phyloP scores from a whole-genome alignment of 2,113 vertebrate genomes.

The Piprites chloris region DNA sequence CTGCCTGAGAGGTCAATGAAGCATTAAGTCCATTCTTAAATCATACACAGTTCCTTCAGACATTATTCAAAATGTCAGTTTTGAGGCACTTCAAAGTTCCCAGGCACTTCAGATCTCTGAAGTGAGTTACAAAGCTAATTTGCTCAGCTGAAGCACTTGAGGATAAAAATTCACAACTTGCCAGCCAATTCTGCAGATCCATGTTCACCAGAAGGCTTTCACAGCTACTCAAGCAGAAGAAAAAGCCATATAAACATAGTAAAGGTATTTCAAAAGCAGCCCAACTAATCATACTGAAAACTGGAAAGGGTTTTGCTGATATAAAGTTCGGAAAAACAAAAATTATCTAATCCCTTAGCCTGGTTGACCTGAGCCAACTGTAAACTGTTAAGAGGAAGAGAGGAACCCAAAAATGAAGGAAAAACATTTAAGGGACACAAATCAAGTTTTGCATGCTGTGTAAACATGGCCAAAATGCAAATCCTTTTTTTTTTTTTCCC shows the following conservation, averaged over 20 bases:
- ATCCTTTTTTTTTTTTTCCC: not conserved
- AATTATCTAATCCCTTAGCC: not conserved
- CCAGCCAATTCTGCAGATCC: not conserved
- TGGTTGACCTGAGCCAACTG: not conserved
- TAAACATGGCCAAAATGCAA: not conserved
- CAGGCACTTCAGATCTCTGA: conserved; percentile 14
- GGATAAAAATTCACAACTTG: not conserved
- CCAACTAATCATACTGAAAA: not conserved
- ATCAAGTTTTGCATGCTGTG: not conserved
- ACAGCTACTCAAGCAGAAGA: not conserved
- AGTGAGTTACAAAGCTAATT: conserved; percentile 37
- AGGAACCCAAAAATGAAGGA: not conserved
- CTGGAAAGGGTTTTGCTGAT: not conserved
- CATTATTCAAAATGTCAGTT: conserved; percentile 38
- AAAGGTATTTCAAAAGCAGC: not conserved
- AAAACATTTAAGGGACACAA: not conserved
- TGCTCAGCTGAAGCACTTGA: not conserved
- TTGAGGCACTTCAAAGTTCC: conserved; percentile 27
- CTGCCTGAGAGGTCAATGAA: not conserved
- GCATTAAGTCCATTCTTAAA: conserved; percentile 33
- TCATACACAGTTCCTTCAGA: not conserved
- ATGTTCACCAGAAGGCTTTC: not conserved
- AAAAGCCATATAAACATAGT: not conserved
- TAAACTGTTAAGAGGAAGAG: not conserved
- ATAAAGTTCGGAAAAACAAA: not conserved